Conservation (phyloP, 2,113 vertebrate species). For the Malurus elegans region DNA sequence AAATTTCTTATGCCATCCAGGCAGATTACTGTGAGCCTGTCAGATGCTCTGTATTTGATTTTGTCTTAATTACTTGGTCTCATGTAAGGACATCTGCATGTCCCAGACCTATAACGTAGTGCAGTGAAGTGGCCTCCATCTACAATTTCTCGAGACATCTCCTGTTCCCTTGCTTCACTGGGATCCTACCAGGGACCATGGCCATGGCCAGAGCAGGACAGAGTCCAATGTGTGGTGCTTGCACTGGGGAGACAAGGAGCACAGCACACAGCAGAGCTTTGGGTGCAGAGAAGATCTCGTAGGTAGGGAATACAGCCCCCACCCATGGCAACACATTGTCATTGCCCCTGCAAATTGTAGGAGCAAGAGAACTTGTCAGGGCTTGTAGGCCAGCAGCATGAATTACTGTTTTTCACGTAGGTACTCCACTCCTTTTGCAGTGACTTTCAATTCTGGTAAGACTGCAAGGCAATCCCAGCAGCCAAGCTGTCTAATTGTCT, state of each 20-base stretch:
- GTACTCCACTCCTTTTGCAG: not conserved
- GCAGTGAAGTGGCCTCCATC: not conserved
- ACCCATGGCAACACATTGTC: no score
- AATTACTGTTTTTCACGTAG: not conserved
- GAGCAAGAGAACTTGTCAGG: not conserved
- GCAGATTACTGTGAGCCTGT: not conserved
- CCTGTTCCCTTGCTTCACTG: not conserved
- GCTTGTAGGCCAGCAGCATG: rapidly evolving
- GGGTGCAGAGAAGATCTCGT: not conserved
- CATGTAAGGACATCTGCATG: not conserved
- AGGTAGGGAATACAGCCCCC: not conserved
- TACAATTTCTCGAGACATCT: not conserved
- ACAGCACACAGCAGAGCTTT: not conserved
- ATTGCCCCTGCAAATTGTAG: not conserved
- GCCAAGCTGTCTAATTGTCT: not conserved
- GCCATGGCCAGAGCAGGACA: not conserved
- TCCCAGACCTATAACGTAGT: not conserved
- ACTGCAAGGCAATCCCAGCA: not conserved
- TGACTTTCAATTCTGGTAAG: not conserved
- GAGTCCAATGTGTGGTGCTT: rapidly evolving
- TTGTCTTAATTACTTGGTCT: not conserved
- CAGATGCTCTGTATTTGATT: not conserved
- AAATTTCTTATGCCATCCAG: not conserved
- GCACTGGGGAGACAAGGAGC: not conserved
- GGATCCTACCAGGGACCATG: rapidly evolving